Evolutionary conservation across 1,140 invertebrate species (phyloP).

Genomic region (Daktulosphaira vitifoliae): DNA sequence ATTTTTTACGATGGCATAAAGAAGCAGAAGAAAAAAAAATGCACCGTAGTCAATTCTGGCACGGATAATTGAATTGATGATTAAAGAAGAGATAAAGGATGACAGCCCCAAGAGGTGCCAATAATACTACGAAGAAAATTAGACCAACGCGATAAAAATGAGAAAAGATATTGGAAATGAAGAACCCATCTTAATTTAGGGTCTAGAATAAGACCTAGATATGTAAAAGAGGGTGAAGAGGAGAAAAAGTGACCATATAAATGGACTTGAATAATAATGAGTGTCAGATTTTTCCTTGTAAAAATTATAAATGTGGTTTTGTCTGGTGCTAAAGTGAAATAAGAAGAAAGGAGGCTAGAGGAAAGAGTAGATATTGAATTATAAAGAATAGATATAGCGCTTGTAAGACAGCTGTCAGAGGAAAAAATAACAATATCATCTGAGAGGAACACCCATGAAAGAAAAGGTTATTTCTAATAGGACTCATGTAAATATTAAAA

Average conservation of each 20-base stretch:
- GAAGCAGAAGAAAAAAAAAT: background rate
- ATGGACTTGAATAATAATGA: background rate
- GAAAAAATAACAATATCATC: constrained; percentile 1
- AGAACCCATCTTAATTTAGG: background rate
- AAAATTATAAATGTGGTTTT: background rate
- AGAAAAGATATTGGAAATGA: background rate
- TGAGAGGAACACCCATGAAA: background rate
- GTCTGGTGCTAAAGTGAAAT: background rate
- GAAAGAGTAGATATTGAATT: background rate
- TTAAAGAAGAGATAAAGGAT: background rate
- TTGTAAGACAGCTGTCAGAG: background rate
- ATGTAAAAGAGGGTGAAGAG: background rate
- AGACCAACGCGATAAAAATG: background rate
- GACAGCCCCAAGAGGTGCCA: background rate
- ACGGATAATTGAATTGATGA: background rate
- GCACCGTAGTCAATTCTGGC: background rate
- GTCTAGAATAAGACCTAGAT: background rate
- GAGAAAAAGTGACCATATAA: background rate
- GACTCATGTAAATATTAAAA: too few species aligned
- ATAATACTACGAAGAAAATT: background rate
- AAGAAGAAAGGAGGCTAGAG: background rate
- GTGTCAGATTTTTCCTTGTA: background rate
- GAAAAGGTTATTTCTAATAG: background rate
- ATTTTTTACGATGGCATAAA: background rate
- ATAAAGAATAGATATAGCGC: background rate